phyloP scores from a whole-genome alignment of 1,140 invertebrate species.

The Papilio polyxenes region DNA sequence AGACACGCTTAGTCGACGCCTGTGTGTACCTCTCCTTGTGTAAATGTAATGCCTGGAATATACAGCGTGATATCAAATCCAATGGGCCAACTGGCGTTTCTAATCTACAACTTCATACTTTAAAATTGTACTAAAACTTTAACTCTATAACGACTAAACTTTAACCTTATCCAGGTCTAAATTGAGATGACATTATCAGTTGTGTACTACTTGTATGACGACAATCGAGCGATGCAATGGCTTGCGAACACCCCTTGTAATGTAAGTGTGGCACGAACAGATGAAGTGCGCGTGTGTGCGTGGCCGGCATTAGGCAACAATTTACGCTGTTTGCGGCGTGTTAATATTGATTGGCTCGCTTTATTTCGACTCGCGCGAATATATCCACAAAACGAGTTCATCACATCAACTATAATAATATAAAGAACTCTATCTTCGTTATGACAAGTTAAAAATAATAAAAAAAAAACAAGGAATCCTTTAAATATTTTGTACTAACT shows the following conservation, averaged over 20 bases:
- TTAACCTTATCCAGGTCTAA: neutral
- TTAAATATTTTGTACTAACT: neutral
- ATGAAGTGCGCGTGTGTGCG: constrained; percentile 57
- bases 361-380: constrained; percentile 77
- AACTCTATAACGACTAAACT: neutral
- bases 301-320: constrained; percentile 78
- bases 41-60: constrained; percentile 63
- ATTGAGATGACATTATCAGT: neutral
- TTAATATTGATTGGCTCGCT: constrained; percentile 81
- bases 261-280: constrained; percentile 56
- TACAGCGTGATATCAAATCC: constrained; percentile 59
- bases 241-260: constrained; percentile 63
- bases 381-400: constrained; percentile 69
- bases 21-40: constrained; percentile 69
- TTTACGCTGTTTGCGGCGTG: constrained; percentile 80
- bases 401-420: constrained; percentile 43
- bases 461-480: neutral
- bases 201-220: neutral
- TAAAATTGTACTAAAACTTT: neutral
- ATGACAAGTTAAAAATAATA: neutral
- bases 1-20: constrained; percentile 42
- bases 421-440: constrained; percentile 21
- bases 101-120: neutral
- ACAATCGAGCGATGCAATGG: neutral
- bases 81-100: constrained; percentile 42